These are phyloP conservation scores for Kryptolebias ocellatus DNA, from an alignment of 2,797 vertebrate genomes.

Conservation along the genomic window DNA sequence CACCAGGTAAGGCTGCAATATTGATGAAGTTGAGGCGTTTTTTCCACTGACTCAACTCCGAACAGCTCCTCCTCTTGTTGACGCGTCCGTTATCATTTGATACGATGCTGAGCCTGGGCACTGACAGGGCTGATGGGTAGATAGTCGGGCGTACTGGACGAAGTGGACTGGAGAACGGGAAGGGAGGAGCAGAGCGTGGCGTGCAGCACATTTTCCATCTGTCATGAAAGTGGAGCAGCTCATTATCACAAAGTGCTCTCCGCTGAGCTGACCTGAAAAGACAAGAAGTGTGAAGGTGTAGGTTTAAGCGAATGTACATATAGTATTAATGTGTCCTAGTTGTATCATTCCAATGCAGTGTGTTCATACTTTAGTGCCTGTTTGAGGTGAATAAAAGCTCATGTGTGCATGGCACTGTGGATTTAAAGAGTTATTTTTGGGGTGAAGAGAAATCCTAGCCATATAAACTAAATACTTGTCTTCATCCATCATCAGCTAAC, in stretches of 20 bases:
- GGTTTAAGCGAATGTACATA: slow-evolving; percentile 41
- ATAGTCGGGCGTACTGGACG: slow-evolving; percentile 28
- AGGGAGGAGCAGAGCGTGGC: slow-evolving; percentile 56
- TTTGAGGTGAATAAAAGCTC: neutral
- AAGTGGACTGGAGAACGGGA: slow-evolving; percentile 47
- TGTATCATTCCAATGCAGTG: slow-evolving; percentile 1
- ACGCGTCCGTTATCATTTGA: slow-evolving; percentile 82
- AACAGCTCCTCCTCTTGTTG: slow-evolving; percentile 73
- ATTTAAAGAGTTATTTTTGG: slow-evolving; percentile 15
- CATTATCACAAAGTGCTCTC: slow-evolving; percentile 81
- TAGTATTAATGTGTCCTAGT: slow-evolving; percentile 35
- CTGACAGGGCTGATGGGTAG: slow-evolving; percentile 34
- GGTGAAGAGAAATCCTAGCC: slow-evolving; percentile 1
- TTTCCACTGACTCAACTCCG: slow-evolving; percentile 89
- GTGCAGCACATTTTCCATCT: slow-evolving; percentile 84
- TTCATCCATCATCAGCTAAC: slow-evolving; percentile 10
- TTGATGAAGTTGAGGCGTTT: slow-evolving; percentile 92
- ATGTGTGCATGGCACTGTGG: neutral
- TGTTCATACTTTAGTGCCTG: slow-evolving; percentile 1
- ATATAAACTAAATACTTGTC: neutral
- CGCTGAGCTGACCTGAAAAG: slow-evolving; percentile 76
- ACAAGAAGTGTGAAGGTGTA: slow-evolving; percentile 49
- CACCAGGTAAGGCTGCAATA: slow-evolving; percentile 90
- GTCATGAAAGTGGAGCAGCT: slow-evolving; percentile 85
- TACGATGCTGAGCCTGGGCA: slow-evolving; percentile 48